Evolutionary conservation across 2,888 invertebrate species (phyloP), one percentile per base, ranked within the genome.

Genomic region (Leptinotarsa haldemani): DNA sequence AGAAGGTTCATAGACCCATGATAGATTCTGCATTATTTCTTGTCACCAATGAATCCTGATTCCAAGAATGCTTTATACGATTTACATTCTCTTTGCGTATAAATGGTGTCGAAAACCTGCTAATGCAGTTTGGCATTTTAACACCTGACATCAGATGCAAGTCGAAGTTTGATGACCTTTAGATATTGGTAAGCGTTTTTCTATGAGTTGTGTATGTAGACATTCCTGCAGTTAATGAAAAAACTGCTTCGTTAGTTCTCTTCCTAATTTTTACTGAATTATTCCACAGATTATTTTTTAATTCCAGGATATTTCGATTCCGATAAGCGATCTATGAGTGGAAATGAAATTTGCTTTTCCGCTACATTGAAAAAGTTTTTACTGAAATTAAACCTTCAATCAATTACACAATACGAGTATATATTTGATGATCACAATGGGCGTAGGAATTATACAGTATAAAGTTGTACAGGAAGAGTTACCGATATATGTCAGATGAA

Each of bases 11-110:
- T 53, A 46, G 68, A 68, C 68, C 68, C 40, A 30, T 53, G 47
- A 74, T 69, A 75, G 71, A 75, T 73, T 75, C 75, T 71, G 74
- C 74, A 74, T 25, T 74, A 70, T 74, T 70, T 61, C 18, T 30
- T 61, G 25, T 61, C 65, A 69, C 70, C 74, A 71, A 69, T 66
- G 56, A 56, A 58, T 69, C 58, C 30, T 52, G 48, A 69, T 74
- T 74, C 74, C 40, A 1, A 71, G 74, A 74, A 74, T 69, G 71
- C 65, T 63, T 30, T 22, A 56, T 56, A 40, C 40, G 22, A 56
- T 56, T 25, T n/a, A 69, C 69, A 69, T 66, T 66, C 61, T 69
- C 30, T 48, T 47, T 70, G 52, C 40, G 52, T 25, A 65, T 69
- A 53, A 71, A 58, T 48, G 63, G 53, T 64, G 65, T 68, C 22